Percentiles rank a stretch among this genome's conserved stretches.
phyloP scores from a whole-genome alignment of 2,888 invertebrate genomes.

The Brenthis daphne region DNA sequence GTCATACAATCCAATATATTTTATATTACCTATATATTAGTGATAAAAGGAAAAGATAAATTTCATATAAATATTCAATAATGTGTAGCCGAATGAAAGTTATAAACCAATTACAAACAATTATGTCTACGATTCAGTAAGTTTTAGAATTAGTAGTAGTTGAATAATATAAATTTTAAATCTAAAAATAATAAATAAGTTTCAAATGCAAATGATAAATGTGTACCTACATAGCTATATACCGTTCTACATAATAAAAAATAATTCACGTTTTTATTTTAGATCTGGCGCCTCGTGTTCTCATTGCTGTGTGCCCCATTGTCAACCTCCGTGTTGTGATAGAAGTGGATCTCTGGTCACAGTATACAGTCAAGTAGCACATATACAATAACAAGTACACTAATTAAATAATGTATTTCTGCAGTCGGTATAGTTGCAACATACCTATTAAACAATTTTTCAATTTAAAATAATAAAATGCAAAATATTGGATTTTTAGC shows the following conservation, averaged over 20 bases:
- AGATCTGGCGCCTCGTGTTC: constrained; percentile 54
- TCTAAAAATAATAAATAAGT: not conserved
- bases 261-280: constrained; percentile 7
- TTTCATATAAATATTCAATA: constrained; percentile 41
- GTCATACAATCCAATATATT: too few species aligned
- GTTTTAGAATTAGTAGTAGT: constrained; percentile 34
- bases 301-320: constrained; percentile 50
- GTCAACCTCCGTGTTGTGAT: constrained; percentile 46
- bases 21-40: too few species aligned
- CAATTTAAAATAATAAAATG: too few species aligned
- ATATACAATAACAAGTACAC: constrained; percentile 67
- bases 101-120: constrained; percentile 63
- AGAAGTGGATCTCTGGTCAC: constrained; percentile 70
- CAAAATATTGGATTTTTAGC: too few species aligned
- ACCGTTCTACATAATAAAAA: not conserved
- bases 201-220: not conserved
- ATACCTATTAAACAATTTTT: too few species aligned
- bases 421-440: too few species aligned
- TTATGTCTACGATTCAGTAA: constrained; percentile 70
- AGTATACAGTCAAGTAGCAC: constrained; percentile 81
- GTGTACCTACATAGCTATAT: not conserved
- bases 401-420: constrained; percentile 10
- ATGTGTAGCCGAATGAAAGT: constrained; percentile 73
- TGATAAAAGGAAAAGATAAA: constrained; percentile 14
- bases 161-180: not conserved